Evolutionary conservation across 2,797 vertebrate species (phyloP).

Genomic region (Neoniphon sammara): DNA sequence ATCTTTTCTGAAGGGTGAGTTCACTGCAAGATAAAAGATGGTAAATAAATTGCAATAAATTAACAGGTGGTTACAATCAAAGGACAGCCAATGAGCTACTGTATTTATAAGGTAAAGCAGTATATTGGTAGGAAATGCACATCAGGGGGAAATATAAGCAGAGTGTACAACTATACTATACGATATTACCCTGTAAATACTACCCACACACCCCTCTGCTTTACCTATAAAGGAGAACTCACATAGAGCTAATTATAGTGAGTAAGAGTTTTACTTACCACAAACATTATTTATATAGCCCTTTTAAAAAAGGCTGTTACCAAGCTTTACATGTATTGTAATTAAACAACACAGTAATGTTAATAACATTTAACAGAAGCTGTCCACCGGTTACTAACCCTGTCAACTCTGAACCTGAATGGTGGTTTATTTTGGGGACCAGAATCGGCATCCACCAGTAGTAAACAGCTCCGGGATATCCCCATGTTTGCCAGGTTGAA

Average conservation of each 20-base stretch:
- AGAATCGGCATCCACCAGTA: conserved; percentile 18
- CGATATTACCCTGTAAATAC: neutral
- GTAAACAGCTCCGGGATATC: conserved; percentile 64
- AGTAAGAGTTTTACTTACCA: neutral
- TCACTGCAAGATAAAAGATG: neutral
- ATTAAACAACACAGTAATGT: conserved; percentile 3
- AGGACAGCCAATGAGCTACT: too few species aligned
- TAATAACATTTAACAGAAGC: neutral
- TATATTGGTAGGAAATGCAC: too few species aligned
- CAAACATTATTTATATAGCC: neutral
- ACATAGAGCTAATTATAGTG: neutral
- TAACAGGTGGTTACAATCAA: too few species aligned
- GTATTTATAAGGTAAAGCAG: too few species aligned
- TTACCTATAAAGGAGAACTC: neutral
- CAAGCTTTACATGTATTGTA: neutral
- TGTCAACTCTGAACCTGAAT: conserved; percentile 3
- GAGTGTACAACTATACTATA: neutral
- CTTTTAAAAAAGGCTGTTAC: too few species aligned
- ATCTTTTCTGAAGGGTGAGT: too few species aligned
- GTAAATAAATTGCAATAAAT: too few species aligned
- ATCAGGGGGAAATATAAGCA: too few species aligned
- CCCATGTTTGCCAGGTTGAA: conserved; percentile 64
- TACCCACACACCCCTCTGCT: neutral
- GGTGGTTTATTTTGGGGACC: conserved; percentile 22
- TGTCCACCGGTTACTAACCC: conserved; percentile 15